Evolutionary conservation across 1,140 invertebrate species (phyloP).

Genomic region (Orchesella cincta): DNA sequence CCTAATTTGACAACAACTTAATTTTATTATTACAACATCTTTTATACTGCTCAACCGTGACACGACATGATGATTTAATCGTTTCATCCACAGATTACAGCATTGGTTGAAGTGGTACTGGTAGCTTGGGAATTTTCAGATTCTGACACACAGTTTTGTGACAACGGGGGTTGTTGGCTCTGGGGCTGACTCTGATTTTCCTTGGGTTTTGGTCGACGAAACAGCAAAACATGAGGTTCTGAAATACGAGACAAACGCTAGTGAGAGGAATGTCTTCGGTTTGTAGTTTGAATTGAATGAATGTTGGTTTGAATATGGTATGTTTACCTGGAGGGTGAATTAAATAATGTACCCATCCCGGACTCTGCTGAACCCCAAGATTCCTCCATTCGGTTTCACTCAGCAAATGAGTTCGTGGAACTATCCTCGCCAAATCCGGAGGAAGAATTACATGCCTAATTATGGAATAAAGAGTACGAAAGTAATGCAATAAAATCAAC

Average conservation of each 20-base stretch:
- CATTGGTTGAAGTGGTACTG: neutral
- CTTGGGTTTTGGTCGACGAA: slow-evolving; percentile 39
- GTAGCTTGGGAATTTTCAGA: neutral
- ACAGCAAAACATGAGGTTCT: slow-evolving; percentile 49
- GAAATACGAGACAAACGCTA: no score
- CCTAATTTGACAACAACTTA: no score
- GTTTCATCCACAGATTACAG: neutral
- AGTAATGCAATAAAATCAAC: neutral
- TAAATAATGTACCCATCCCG: slow-evolving; percentile 95
- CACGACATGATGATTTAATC: neutral
- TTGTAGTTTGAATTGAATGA: no score
- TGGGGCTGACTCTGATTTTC: neutral
- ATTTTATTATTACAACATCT: no score
- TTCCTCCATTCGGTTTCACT: slow-evolving; percentile 87
- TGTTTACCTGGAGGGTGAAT: slow-evolving; percentile 78
- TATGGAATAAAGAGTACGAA: neutral
- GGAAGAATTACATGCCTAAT: slow-evolving; percentile 88
- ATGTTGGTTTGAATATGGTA: no score
- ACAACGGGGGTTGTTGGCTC: neutral
- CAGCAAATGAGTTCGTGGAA: slow-evolving; percentile 89
- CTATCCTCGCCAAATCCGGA: slow-evolving; percentile 82
- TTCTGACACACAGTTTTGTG: neutral
- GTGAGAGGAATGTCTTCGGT: no score
- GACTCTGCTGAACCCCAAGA: slow-evolving; percentile 89
- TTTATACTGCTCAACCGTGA: no score